phyloP scores from a whole-genome alignment of 2,113 vertebrate species.

The Syngnathus typhle region DNA sequence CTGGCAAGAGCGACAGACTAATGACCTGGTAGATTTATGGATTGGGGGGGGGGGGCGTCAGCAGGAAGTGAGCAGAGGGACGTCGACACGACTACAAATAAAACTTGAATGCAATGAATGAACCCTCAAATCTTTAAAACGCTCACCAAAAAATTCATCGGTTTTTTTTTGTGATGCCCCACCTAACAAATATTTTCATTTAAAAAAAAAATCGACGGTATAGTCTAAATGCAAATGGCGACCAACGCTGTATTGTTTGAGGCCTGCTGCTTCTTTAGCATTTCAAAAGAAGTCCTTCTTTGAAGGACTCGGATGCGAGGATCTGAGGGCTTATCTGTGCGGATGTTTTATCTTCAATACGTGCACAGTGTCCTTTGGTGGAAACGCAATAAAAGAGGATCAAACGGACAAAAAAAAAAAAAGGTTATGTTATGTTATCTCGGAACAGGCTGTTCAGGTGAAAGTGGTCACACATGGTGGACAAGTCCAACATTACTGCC shows the following conservation, averaged over 20 bases:
- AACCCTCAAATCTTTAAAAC: too few relatives aligned
- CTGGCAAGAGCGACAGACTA: conserved; percentile 40
- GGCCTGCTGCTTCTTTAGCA: conserved; percentile 15
- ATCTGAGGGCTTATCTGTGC: conserved; percentile 33
- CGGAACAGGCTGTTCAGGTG: conserved; percentile 49
- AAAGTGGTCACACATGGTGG: conserved; percentile 39
- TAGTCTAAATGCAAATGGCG: too few relatives aligned
- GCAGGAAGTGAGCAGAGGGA: conserved; percentile 31
- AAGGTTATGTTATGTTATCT: conserved; percentile 40
- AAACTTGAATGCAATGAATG: conserved; percentile 2
- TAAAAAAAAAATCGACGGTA: neutral
- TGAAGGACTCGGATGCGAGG: conserved; percentile 25
- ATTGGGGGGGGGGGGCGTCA: conserved; percentile 13
- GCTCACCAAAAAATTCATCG: too few relatives aligned
- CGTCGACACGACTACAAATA: conserved; percentile 8
- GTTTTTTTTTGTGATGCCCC: neutral
- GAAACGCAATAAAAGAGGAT: conserved; percentile 21
- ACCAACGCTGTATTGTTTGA: too few relatives aligned
- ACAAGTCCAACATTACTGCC: conserved; percentile 8
- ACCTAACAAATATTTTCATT: too few relatives aligned
- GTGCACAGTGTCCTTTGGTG: conserved; percentile 11
- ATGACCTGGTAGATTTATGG: conserved; percentile 48
- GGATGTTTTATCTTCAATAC: conserved; percentile 36
- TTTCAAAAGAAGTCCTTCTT: conserved; percentile 46
- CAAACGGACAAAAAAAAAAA: conserved; percentile 23